Percentiles rank a stretch among this genome's conserved stretches.
Conservation (phyloP, 2,113 vertebrate species). For the Sinocyclocheilus grahami region DNA sequence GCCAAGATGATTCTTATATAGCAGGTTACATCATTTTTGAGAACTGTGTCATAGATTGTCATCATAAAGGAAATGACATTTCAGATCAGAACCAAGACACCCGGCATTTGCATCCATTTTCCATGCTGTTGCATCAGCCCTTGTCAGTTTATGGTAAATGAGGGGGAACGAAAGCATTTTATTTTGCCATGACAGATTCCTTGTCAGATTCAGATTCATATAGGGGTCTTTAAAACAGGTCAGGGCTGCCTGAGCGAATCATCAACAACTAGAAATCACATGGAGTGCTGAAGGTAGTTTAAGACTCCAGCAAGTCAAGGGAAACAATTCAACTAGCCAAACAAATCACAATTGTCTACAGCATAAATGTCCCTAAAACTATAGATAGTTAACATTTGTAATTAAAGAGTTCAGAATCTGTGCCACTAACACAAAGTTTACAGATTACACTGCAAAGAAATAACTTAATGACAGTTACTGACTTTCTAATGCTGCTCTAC, state of each 20-base stretch:
- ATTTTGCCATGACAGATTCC: slow-evolving; percentile 25
- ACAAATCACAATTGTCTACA: neutral
- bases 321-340: neutral
- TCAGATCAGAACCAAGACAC: slow-evolving; percentile 24
- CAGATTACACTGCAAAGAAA: neutral
- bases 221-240: neutral
- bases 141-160: slow-evolving; percentile 27
- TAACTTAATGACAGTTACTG: neutral
- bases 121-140: slow-evolving; percentile 43
- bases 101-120: slow-evolving; percentile 18
- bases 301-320: neutral
- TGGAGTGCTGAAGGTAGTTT: neutral
- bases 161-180: slow-evolving; percentile 26
- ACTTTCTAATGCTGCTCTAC: neutral
- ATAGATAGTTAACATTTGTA: neutral
- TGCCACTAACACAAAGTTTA: neutral
- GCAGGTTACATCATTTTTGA: slow-evolving; percentile 31
- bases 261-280: neutral
- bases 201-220: slow-evolving; percentile 18
- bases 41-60: slow-evolving; percentile 30
- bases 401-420: neutral
- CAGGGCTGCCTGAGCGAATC: slow-evolving; percentile 13
- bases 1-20: neutral
- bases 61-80: slow-evolving; percentile 43
- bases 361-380: neutral